Base-by-base conservation (phyloP, 2,888 invertebrate species). In the Choreutis nemorana region DNA sequence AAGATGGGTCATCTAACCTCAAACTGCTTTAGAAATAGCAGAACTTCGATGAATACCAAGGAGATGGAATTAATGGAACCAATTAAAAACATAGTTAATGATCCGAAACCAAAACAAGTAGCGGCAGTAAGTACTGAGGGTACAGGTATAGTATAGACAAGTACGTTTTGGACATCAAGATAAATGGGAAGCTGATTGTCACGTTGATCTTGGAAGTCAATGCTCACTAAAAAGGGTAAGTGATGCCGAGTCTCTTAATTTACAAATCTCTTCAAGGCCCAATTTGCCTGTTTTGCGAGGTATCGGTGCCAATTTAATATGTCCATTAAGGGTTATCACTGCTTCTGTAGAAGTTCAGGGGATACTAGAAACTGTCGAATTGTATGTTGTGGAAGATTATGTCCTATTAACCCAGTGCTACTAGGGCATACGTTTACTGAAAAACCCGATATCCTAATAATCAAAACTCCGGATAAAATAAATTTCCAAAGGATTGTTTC, bases 381-480 rank as follows among this genome's bases (percentile, higher is more conserved):
- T 4, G 9, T n/a, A n/a, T n/a, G n/a, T n/a, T n/a, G n/a, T n/a
- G n/a, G n/a, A n/a, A n/a, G n/a, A n/a, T n/a, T n/a, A n/a, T n/a
- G 9, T n/a, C 23, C 9, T 7, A 23, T 23, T 7, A 23, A 23
- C 9, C 23, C 32, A 5, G 23, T 32, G 12, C 24, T 32, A 7
- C 9, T 32, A 23, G 32, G 32, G 3, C 34, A 34, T 23, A 29
- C 11, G 10, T 34, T 31, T 14, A 31, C 29, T 7, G 34, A 34
- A 13, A 20, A 31, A 24, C 24, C 31, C 5, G n/a, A 15, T 9
- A 6, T 34, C 7, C 14, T 20, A 8, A 34, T 34, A 2, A n/a
- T 24, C 10, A 34, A 29, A 25, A 28, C 28, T 15, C 22, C 25
- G 14, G 14, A 28, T 12, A 14, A 18, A 6, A 3, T 31, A 20